Evolutionary conservation across 2,797 vertebrate genomes (phyloP).

Genomic region (Hemibagrus guttatus): DNA sequence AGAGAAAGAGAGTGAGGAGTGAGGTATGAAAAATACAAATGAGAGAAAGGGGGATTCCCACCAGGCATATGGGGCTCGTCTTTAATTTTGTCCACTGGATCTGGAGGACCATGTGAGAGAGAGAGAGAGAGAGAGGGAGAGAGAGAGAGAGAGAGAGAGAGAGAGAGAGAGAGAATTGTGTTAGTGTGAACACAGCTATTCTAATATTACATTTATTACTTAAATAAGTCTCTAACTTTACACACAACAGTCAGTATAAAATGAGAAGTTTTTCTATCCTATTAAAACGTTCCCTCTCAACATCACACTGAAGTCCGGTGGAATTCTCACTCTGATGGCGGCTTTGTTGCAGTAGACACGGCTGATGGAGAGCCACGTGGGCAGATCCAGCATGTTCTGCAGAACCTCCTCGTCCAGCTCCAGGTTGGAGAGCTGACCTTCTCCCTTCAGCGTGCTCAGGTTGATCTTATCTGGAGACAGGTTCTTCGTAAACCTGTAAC

Average conservation of each 20-base stretch:
- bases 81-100: constrained; percentile 46
- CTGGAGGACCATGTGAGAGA: background rate
- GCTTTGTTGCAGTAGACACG: constrained; percentile 98
- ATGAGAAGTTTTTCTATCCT: background rate
- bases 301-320: background rate
- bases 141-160: background rate
- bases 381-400: constrained; percentile 97
- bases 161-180: background rate
- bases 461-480: constrained; percentile 99
- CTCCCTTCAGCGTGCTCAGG: constrained; percentile 93
- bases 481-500: constrained; percentile 78
- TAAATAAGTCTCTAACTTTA: background rate
- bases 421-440: constrained; percentile 93
- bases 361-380: constrained; percentile 98
- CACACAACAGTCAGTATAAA: background rate
- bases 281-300: background rate
- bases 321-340: constrained; percentile 88
- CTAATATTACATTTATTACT: background rate
- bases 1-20: background rate
- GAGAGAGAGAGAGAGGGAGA: background rate
- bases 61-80: constrained; percentile 44
- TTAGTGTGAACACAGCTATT: background rate
- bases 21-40: background rate
- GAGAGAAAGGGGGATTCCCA: background rate
- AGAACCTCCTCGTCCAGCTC: constrained; percentile 97